phyloP scores from a whole-genome alignment of 2,113 vertebrate species.

The Lepidothrix coronata region DNA sequence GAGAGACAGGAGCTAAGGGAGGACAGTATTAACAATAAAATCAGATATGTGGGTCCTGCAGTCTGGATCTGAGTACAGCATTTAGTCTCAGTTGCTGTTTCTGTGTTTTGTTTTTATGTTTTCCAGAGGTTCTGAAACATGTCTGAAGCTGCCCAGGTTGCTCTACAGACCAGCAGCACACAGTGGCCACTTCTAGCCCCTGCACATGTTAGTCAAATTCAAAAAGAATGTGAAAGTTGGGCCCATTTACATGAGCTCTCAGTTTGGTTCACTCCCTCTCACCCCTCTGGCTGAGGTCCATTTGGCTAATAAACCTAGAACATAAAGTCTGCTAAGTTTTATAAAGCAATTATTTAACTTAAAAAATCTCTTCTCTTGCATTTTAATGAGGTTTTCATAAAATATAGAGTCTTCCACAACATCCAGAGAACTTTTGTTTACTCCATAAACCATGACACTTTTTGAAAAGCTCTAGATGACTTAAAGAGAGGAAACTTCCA shows the following conservation, averaged over 20 bases:
- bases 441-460: neutral
- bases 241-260: neutral
- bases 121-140: neutral
- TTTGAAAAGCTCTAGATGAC: neutral
- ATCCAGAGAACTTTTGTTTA: neutral
- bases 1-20: neutral
- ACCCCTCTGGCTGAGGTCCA: slow-evolving; percentile 7
- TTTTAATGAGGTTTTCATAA: slow-evolving; percentile 33
- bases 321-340: neutral
- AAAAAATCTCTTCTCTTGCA: neutral
- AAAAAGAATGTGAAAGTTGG: neutral
- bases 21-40: neutral
- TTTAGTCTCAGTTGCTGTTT: neutral
- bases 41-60: neutral
- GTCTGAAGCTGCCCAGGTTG: neutral
- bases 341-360: slow-evolving; percentile 51
- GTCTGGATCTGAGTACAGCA: neutral
- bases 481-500: neutral
- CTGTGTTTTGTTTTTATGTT: neutral
- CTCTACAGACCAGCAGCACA: neutral
- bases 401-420: neutral
- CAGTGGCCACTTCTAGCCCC: neutral
- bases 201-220: neutral
- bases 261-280: neutral
- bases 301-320: slow-evolving; percentile 20